Percentiles rank a stretch among this genome's conserved stretches.
Evolutionary conservation across 2,797 vertebrate species (phyloP).

Genomic region (Lacerta agilis): DNA sequence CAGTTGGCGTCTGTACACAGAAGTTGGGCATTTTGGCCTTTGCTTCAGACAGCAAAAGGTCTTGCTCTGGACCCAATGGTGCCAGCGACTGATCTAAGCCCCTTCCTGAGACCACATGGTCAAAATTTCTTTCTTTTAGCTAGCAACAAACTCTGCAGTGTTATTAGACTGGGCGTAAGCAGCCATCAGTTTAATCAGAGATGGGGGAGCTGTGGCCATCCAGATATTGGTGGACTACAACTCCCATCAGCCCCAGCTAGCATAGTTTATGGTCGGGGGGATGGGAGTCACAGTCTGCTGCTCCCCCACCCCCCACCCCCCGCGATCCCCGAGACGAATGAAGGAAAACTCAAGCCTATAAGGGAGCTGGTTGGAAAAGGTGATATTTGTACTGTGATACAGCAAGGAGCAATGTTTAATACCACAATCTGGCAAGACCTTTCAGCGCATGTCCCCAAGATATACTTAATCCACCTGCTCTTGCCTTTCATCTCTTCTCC

Average conservation of each 20-base stretch:
- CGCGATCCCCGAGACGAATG: not conserved
- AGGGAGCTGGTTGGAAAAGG: not conserved
- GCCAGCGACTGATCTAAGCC: not conserved
- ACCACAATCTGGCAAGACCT: not conserved
- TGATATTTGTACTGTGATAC: slow-evolving; percentile 8
- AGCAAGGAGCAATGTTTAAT: not conserved
- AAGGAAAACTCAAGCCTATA: not conserved
- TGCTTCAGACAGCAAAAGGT: too few species aligned
- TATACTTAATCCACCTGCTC: not conserved
- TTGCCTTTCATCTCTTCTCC: slow-evolving; percentile 15
- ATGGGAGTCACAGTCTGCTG: too few species aligned
- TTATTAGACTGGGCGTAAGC: not conserved
- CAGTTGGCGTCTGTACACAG: too few species aligned
- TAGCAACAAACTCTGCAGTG: not conserved
- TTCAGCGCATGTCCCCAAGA: slow-evolving; percentile 13
- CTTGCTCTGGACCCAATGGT: not conserved
- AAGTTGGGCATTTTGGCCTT: too few species aligned
- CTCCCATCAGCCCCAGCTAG: too few species aligned
- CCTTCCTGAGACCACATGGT: not conserved
- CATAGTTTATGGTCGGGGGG: too few species aligned
- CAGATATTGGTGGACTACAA: too few species aligned
- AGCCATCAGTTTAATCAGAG: not conserved
- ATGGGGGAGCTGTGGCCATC: too few species aligned
- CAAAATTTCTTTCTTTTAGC: not conserved
- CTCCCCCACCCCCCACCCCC: too few species aligned